Evolutionary conservation across 2,113 vertebrate genomes (phyloP), one percentile per base, ranked within the genome.

Genomic region (Megaptera novaeangliae): DNA sequence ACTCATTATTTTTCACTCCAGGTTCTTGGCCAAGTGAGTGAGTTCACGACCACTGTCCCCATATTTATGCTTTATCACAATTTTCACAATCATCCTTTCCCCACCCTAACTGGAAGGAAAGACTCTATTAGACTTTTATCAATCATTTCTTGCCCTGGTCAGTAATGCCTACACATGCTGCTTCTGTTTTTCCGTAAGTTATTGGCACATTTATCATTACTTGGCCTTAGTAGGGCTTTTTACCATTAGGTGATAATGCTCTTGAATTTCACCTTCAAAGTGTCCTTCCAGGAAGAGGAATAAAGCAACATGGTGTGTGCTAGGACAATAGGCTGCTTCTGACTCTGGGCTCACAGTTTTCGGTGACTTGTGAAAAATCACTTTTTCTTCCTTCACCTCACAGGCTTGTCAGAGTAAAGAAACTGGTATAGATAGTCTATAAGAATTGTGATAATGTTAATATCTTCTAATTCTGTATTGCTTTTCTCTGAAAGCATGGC

Each of bases 391-490:
- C 39, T 31, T 71, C 25, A 31, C 10, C 23, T 95, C 57, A 27
- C 12, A 55, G 68, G 29, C 18, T 31, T 23, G 21, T 31, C 11
- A 64, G 46, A 71, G 36, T 11, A 23, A 64, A 82, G 27, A 39
- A 25, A 29, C 9, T 23, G n/a, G 4, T 20, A 0, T 4, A 14
- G 12, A 34, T 0, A 18, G 52, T 52, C 34, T 31, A 0, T 8
- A 64, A 34, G 49, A 6, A n/a, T 15, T 13, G 0, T 0, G 10
- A n/a, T 1, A 1, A n/a, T 31, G 49, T n/a, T 29, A 17, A 9
- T 15, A 4, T 75, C 49, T 72, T 74, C 29, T 39, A 17, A 39
- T 52, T 64, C 4, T 13, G 9, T 20, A 1, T 1, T 46, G 52
- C 29, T 75, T 71, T 72, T 64, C 74, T 31, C 63, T 27, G 52